phyloP scores from a whole-genome alignment of 2,113 vertebrate genomes.

The Phasianus colchicus region DNA sequence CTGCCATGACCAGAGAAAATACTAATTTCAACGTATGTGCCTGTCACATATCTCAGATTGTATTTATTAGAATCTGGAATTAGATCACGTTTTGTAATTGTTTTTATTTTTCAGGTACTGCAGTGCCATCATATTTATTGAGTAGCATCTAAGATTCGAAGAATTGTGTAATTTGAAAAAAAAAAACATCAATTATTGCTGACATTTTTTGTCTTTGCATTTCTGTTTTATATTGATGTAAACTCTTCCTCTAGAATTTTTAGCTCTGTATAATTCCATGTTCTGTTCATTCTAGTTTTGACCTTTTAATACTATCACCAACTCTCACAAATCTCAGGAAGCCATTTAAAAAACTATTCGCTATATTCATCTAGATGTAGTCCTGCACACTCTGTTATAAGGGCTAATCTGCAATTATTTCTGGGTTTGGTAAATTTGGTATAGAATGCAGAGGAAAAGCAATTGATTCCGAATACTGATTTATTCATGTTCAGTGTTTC shows the following conservation, averaged over 20 bases:
- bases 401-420: background rate
- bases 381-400: background rate
- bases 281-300: background rate
- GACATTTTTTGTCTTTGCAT: background rate
- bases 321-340: background rate
- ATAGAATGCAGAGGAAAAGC: background rate
- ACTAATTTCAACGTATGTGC: background rate
- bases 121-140: background rate
- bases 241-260: background rate
- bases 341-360: background rate
- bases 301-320: background rate
- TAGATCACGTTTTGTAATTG: background rate
- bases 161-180: background rate
- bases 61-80: background rate
- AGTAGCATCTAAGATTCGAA: background rate
- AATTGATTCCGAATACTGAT: background rate
- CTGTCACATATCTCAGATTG: background rate
- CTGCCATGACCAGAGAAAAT: background rate
- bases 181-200: background rate
- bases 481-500: background rate
- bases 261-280: background rate
- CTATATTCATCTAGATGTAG: background rate
- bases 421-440: background rate
- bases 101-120: background rate
- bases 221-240: background rate